A percentile compares a stretch with the other conserved stretches of the same genome.
phyloP scores from a whole-genome alignment of 2,888 invertebrate species.

The Ernsta delagoae region DNA sequence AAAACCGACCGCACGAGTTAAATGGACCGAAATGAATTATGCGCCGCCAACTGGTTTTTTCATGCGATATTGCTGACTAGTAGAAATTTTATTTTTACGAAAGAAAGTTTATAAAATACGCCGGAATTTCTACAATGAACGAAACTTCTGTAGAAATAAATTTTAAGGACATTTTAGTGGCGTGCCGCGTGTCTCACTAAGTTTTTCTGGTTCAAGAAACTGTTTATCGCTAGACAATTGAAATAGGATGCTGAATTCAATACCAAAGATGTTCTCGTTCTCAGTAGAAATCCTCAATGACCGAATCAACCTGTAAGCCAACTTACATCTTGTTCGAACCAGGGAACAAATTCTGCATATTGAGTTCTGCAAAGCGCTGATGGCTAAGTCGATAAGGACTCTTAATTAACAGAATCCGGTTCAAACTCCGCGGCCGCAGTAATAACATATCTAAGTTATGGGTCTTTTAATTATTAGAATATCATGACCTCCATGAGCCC shows the following conservation, averaged over 20 bases:
- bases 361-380: no score
- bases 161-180: neutral
- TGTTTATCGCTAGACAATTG: neutral
- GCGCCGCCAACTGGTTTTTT: neutral
- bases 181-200: neutral
- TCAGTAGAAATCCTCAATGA: no score
- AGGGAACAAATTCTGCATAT: no score
- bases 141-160: conserved; percentile 1
- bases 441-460: no score
- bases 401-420: no score
- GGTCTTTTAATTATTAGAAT: no score
- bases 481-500: no score
- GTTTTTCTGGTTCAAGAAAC: neutral
- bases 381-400: no score
- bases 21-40: neutral
- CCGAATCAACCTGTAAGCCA: no score
- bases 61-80: conserved; percentile 4
- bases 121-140: neutral
- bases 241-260: neutral
- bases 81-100: neutral
- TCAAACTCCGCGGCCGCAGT: no score
- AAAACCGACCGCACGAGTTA: neutral
- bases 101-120: neutral
- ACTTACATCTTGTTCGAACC: no score
- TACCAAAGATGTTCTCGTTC: no score